Evolutionary conservation across 2,888 invertebrate genomes (phyloP).

Genomic region (Himalopsyche japonica): DNA sequence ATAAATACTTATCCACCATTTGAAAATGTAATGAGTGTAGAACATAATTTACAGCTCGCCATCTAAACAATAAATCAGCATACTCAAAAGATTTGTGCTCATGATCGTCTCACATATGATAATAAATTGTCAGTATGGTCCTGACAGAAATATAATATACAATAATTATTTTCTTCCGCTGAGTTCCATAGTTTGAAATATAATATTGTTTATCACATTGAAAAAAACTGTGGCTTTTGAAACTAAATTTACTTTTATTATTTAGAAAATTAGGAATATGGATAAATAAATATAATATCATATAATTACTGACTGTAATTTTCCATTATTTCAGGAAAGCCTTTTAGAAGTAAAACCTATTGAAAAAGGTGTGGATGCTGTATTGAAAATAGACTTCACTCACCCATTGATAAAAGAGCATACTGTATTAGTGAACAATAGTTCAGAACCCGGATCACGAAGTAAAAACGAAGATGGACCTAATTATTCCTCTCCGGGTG

Average conservation of each 20-base stretch:
- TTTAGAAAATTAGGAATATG: too few relatives aligned
- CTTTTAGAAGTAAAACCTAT: slow-evolving; percentile 66
- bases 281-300: too few relatives aligned
- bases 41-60: too few relatives aligned
- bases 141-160: too few relatives aligned
- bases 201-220: not conserved
- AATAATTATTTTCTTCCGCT: slow-evolving; percentile 22
- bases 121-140: too few relatives aligned
- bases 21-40: too few relatives aligned
- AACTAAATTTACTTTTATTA: too few relatives aligned
- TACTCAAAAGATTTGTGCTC: too few relatives aligned
- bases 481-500: slow-evolving; percentile 56
- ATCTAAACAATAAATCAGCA: too few relatives aligned
- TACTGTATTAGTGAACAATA: slow-evolving; percentile 32
- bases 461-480: slow-evolving; percentile 43
- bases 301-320: not conserved
- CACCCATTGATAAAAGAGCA: slow-evolving; percentile 61
- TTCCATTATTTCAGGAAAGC: slow-evolving; percentile 54
- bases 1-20: not conserved
- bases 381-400: slow-evolving; percentile 65
- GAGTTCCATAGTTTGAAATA: not conserved
- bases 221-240: too few relatives aligned
- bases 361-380: slow-evolving; percentile 81
- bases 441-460: slow-evolving; percentile 17
- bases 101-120: too few relatives aligned